Evolutionary conservation across 1,140 invertebrate species (phyloP).

Genomic region (Sinonovacula constricta): DNA sequence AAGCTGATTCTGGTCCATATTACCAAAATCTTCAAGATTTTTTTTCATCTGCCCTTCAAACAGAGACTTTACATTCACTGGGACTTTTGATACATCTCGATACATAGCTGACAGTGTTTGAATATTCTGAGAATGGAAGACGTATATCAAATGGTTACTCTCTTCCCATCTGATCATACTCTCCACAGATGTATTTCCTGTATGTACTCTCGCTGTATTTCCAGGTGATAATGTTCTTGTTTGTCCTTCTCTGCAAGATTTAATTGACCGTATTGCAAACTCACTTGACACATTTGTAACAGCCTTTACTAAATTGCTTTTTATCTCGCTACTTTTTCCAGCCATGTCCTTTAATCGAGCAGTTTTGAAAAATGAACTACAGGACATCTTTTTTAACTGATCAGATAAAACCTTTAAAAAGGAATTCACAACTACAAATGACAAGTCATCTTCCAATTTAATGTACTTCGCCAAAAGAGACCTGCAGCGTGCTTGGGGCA

Average conservation of each 20-base stretch:
- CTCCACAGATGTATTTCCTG: background rate
- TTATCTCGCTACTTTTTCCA: slow-evolving; percentile 36
- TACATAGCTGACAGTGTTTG: slow-evolving; percentile 62
- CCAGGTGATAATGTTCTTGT: slow-evolving; percentile 10
- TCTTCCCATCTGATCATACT: slow-evolving; percentile 65
- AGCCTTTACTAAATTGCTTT: slow-evolving; percentile 48
- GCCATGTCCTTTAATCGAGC: slow-evolving; percentile 38
- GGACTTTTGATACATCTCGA: slow-evolving; percentile 46
- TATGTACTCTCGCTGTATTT: background rate
- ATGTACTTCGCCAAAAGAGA: slow-evolving; percentile 45
- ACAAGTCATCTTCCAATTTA: slow-evolving; percentile 26
- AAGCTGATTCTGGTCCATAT: slow-evolving; percentile 32
- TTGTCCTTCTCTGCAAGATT: slow-evolving; percentile 52
- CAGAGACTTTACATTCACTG: slow-evolving; percentile 39
- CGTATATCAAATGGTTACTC: slow-evolving; percentile 60
- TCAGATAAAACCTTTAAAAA: slow-evolving; percentile 59
- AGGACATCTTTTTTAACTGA: slow-evolving; percentile 63
- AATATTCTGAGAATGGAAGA: slow-evolving; percentile 61
- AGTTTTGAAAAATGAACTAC: slow-evolving; percentile 58
- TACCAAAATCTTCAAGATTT: slow-evolving; percentile 38
- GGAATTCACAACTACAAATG: slow-evolving; percentile 48
- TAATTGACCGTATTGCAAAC: slow-evolving; percentile 59
- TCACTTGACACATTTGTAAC: slow-evolving; percentile 55
- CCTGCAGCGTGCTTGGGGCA: slow-evolving; percentile 29
- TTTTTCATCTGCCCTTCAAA: slow-evolving; percentile 62